Conservation (phyloP, 2,888 invertebrate genomes). For the Willowsia nigromaculata region DNA sequence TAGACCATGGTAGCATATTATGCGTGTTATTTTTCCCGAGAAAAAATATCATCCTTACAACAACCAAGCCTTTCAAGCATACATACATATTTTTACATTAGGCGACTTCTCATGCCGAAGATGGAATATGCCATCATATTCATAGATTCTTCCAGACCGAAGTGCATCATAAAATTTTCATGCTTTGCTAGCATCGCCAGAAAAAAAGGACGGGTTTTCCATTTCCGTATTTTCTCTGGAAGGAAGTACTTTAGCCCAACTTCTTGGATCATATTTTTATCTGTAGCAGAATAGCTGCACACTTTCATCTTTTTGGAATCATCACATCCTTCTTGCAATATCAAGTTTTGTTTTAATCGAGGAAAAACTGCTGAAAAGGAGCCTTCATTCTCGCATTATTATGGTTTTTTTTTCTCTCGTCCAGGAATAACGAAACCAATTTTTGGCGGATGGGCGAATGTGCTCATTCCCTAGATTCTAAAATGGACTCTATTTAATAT, state of each 20-base stretch:
- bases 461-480: neutral
- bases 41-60: neutral
- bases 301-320: neutral
- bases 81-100: constrained; percentile 31
- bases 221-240: neutral
- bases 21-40: constrained; percentile 43
- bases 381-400: neutral
- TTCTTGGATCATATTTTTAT: constrained; percentile 31
- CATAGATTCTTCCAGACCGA: constrained; percentile 57
- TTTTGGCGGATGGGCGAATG: neutral
- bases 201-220: neutral
- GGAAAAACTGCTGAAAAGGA: neutral
- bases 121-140: constrained; percentile 56
- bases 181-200: constrained; percentile 29
- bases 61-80: neutral
- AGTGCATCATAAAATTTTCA: constrained; percentile 70
- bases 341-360: neutral
- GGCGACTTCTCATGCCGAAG: constrained; percentile 22
- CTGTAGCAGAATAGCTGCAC: neutral
- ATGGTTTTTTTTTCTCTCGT: neutral
- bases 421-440: neutral
- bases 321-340: neutral
- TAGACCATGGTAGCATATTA: constrained; percentile 49
- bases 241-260: constrained; percentile 1
- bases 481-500: neutral